Evolutionary conservation across 2,797 vertebrate species (phyloP), one percentile per base, ranked within the genome.

Genomic region (Todus mexicanus): DNA sequence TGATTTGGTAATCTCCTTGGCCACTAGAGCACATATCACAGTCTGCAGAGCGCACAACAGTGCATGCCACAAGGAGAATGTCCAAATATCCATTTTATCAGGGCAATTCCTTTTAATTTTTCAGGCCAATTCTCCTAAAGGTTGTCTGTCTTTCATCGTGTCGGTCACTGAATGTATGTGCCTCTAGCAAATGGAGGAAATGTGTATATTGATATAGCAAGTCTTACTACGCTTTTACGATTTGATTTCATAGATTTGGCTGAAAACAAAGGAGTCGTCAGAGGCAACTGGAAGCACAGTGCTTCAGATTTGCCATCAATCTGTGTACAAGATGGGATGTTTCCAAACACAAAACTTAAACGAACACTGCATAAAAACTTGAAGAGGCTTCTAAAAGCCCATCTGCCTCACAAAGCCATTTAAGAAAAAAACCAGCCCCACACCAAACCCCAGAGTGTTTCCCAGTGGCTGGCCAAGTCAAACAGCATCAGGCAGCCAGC

Each of bases 1-100:
- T 78, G 87, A 95, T 94, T 66, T 70, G 85, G 73, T 92, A 85
- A 94, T 94, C 94, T 92, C 70, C 71, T 83, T 86, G 89, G 87
- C 87, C 82, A 68, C 78, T 60, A 57, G 75, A 88, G 86, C 35
- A 54, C 84, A 37, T 25, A 79, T 76, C 48, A 33, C 68, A 23
- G 35, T 61, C 71, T 84, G 79, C 70, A 89, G 76, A 81, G 64
- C 4, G 10, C 53, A 75, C 68, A 80, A 19, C 26, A 26, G 42
- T 5, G 40, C 71, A 11, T 29, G 21, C 57, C 29, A 56, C 8
- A 61, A 59, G 37, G 50, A 90, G 73, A 65, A 66, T 22, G 23
- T 33, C 43, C 81, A 68, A 75, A 69, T 33, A 81, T 3, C 40
- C 29, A 37, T 40, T 73, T 77, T 73, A 60, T 61, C 70, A 68